Conservation (phyloP, 1,140 invertebrate genomes). For the Probaryconus sp. region DNA sequence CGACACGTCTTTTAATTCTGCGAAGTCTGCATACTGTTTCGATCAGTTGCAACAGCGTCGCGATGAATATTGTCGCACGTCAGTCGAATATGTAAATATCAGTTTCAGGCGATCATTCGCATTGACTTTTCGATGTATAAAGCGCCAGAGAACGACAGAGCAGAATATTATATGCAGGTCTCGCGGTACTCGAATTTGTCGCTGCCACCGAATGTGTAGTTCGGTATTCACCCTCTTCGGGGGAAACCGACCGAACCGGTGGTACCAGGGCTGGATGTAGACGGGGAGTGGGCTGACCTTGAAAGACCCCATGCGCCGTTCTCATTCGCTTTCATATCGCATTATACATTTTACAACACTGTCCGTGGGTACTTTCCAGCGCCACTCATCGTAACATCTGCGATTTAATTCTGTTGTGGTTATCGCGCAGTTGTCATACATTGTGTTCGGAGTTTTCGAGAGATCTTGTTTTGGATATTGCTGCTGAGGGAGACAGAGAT, state of each 20-base stretch:
- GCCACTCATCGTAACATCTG: slow-evolving; percentile 18
- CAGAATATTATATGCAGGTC: background rate
- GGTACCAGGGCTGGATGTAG: slow-evolving; percentile 24
- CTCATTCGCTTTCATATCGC: slow-evolving; percentile 39
- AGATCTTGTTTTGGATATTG: no score
- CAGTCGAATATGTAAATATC: background rate
- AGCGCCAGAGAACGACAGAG: no score
- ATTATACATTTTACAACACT: slow-evolving; percentile 38
- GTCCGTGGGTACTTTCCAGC: slow-evolving; percentile 12
- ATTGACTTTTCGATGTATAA: no score
- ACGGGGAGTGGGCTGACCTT: slow-evolving; percentile 53
- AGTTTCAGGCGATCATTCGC: no score
- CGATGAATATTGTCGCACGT: slow-evolving; percentile 3
- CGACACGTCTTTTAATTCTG: background rate
- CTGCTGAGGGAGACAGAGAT: no score
- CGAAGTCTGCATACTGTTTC: slow-evolving; percentile 11
- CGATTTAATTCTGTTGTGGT: slow-evolving; percentile 15
- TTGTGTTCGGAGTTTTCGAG: no score
- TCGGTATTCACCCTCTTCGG: slow-evolving; percentile 36
- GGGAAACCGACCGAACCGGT: slow-evolving; percentile 50
- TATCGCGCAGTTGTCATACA: slow-evolving; percentile 14
- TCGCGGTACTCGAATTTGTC: slow-evolving; percentile 18
- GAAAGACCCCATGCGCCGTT: slow-evolving; percentile 42
- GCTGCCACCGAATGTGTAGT: slow-evolving; percentile 10
- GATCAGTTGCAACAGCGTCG: background rate